A percentile compares a stretch with the other conserved stretches of the same genome.
These are phyloP conservation scores for Rhabdornis inornatus DNA, from an alignment of 2,113 vertebrate species.

Conservation along the genomic window DNA sequence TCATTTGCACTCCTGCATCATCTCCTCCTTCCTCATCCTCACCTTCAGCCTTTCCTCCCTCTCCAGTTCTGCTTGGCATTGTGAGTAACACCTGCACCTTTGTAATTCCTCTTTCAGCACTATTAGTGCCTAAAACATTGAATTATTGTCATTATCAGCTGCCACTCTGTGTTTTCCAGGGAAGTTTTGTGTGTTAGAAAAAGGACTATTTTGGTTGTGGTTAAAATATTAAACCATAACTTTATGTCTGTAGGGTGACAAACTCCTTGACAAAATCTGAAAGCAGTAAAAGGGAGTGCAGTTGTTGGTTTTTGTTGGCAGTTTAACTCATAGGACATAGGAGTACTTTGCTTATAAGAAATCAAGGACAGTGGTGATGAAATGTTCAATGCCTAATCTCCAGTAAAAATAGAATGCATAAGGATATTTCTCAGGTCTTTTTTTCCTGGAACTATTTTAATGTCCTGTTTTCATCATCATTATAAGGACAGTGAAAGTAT, in stretches of 20 bases:
- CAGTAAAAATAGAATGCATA: not conserved
- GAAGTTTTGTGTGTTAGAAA: not conserved
- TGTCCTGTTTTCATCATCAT: not conserved
- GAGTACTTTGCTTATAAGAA: not conserved
- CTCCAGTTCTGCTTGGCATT: not conserved
- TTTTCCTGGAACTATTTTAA: not conserved
- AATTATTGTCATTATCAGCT: not conserved
- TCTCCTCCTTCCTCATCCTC: not conserved
- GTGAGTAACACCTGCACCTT: not conserved
- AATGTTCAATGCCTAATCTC: not conserved
- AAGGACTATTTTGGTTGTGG: not conserved
- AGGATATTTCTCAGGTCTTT: not conserved
- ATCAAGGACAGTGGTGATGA: not conserved
- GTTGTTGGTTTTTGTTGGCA: not conserved
- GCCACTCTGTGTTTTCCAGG: not conserved
- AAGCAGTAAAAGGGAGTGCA: not conserved
- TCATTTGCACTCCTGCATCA: not conserved
- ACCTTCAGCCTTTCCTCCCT: not conserved
- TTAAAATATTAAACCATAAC: not conserved
- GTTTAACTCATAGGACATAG: not conserved
- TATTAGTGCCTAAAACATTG: not conserved
- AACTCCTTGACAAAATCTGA: not conserved
- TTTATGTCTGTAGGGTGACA: not conserved
- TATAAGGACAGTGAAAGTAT: not conserved
- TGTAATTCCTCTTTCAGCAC: not conserved